These are phyloP conservation scores for Zaprionus tsacasi DNA, from an alignment of 1,140 invertebrate genomes.

Conservation along the genomic window DNA sequence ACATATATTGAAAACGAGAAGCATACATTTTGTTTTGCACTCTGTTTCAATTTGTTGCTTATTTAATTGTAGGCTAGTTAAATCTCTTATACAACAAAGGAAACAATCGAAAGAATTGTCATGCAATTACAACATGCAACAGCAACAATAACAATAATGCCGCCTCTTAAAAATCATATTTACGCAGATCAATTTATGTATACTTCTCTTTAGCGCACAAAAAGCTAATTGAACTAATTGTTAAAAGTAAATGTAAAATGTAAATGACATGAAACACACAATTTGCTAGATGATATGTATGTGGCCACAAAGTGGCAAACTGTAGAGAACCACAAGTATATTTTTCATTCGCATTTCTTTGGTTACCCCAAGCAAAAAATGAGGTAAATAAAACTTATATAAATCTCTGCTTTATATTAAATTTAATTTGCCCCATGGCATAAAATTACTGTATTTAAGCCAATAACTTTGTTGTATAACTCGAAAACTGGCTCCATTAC, in stretches of 20 bases:
- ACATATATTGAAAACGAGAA: conserved; percentile 20
- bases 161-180: conserved; percentile 68
- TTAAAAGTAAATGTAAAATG: conserved; percentile 55
- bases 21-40: conserved; percentile 36
- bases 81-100: conserved; percentile 54
- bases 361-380: conserved; percentile 2
- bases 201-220: conserved; percentile 46
- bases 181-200: conserved; percentile 75
- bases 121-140: conserved; percentile 59
- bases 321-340: conserved; percentile 5
- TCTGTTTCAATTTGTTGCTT: conserved; percentile 57
- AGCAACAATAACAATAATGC: conserved; percentile 75
- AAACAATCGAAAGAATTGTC: conserved; percentile 51
- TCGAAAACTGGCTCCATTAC: conserved; percentile 53
- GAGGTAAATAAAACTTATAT: conserved; percentile 20
- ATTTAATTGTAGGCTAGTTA: conserved; percentile 79
- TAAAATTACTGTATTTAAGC: conserved; percentile 60
- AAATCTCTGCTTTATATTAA: conserved; percentile 41
- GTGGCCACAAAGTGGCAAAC: conserved; percentile 35
- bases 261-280: conserved; percentile 27
- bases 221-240: conserved; percentile 61
- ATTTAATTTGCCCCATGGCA: conserved; percentile 40
- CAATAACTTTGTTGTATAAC: conserved; percentile 50
- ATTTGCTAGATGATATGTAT: conserved; percentile 7
- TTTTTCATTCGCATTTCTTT: conserved; percentile 27